Evolutionary conservation across 2,888 invertebrate genomes (phyloP).

Genomic region (Autographa gamma): DNA sequence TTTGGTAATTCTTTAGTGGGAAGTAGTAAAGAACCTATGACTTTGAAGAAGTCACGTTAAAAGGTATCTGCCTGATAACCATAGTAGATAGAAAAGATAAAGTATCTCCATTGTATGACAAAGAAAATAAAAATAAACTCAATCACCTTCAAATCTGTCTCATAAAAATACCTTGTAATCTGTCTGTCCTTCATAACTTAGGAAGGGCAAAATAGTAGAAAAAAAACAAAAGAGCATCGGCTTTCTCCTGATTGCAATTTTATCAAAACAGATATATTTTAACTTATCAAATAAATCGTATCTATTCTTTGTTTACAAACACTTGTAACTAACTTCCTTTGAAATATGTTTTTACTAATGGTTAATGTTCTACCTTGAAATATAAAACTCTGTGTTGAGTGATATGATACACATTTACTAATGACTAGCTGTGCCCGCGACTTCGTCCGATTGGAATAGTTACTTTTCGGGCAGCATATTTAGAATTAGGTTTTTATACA

Average conservation of each 20-base stretch:
- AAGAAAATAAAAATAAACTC: background rate
- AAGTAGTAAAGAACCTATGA: background rate
- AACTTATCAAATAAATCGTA: background rate
- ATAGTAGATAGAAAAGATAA: background rate
- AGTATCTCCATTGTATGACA: background rate
- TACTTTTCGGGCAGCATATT: too few relatives aligned
- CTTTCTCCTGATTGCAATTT: background rate
- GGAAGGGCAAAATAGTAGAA: background rate
- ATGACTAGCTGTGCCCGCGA: too few relatives aligned
- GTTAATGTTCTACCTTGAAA: slow-evolving; percentile 19
- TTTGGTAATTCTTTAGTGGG: too few relatives aligned
- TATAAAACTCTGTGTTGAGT: slow-evolving; percentile 42
- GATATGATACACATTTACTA: slow-evolving; percentile 13
- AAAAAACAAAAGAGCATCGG: background rate
- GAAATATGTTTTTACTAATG: too few relatives aligned
- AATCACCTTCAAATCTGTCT: background rate
- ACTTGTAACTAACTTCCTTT: background rate
- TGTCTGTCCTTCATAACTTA: background rate
- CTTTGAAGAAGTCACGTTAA: background rate
- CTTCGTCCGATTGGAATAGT: too few relatives aligned
- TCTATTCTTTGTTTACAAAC: background rate
- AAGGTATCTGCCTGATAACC: too few relatives aligned
- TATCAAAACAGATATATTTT: background rate
- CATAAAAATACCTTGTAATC: background rate
- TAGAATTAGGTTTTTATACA: too few relatives aligned